Base-by-base conservation (phyloP, 2,797 vertebrate genomes). In the Taenioides sp. region DNA sequence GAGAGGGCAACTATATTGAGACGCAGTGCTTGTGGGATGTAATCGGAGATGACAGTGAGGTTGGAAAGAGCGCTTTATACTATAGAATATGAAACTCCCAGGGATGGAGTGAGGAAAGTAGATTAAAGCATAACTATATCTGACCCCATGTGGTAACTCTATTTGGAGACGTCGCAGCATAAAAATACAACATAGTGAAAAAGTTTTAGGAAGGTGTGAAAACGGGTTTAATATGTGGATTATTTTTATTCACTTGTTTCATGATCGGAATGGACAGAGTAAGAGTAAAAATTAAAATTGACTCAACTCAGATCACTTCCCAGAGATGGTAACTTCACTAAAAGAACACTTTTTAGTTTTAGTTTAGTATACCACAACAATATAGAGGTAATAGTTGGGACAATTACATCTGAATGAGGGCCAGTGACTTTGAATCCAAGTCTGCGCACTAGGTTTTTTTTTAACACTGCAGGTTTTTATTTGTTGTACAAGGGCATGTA, bases 61-160 rank as follows among this genome's bases (percentile, higher is more conserved):
- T 16, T 65, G 59, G 28, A 73, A 55, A 63, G 28, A 69, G 23
- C 16, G 31, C 61, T 75, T 76, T 66, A 31, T 55, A 20, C 12
- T 20, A 55, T 67, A 47, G 23, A 37, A 66, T 2, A 5, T 22
- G 18, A 59, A 3, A 52, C 0, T 57, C 67, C 12, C 40, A 67
- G 69, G 55, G 54, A 60, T 18, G 23, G 63, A 65, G 70, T 11
- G 23, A 27, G 67, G 64, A 37, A 43, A 23, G 34, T 63, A 22
- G 61, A 63, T 63, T 63, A 63, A 40, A 23, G 61, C 61, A 20
- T 66, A 66, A 16, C 60, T 70, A 20, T 31, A 66, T 69, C 58
- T 65, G 76, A 74, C 71, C 22, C 28, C 18, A 5, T 47, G 31
- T 34, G 18, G 20, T 62, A 34, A 62, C 60, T 37, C 28, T 12